Percentiles rank a stretch among this genome's conserved stretches.
Evolutionary conservation across 2,113 vertebrate genomes (phyloP).

Genomic region (Empidonax traillii): DNA sequence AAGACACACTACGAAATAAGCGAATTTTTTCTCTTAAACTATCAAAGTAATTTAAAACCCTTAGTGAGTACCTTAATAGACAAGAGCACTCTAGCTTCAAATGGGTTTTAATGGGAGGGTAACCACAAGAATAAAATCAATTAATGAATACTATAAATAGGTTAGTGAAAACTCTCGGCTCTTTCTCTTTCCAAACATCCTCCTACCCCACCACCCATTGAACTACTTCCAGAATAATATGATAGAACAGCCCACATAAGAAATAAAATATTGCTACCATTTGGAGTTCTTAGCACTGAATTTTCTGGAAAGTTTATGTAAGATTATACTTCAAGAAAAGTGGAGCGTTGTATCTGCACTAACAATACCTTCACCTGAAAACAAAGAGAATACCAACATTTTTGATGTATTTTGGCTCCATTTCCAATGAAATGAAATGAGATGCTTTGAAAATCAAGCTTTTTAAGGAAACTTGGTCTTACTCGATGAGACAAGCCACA

Average conservation of each 20-base stretch:
- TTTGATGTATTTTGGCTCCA: neutral
- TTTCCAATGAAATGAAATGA: neutral
- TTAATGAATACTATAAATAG: conserved; percentile 66
- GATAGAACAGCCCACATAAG: conserved; percentile 17
- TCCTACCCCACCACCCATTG: conserved; percentile 45
- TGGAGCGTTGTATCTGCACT: neutral
- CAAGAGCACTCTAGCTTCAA: conserved; percentile 60
- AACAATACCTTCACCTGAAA: neutral
- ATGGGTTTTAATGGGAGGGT: conserved; percentile 62
- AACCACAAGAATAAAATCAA: conserved; percentile 67
- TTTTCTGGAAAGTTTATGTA: neutral
- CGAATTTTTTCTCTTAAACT: conserved; percentile 16
- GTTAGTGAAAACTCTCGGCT: conserved; percentile 26
- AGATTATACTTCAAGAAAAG: neutral
- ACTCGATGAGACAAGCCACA: neutral
- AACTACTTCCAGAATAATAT: conserved; percentile 43
- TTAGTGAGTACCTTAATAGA: conserved; percentile 36
- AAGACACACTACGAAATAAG: neutral
- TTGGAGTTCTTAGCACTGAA: neutral
- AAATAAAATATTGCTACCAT: neutral
- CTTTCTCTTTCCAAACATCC: conserved; percentile 19
- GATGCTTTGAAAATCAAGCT: neutral
- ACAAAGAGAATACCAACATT: neutral
- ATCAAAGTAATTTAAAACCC: conserved; percentile 58
- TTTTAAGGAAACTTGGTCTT: neutral